Conservation (phyloP, 2,113 vertebrate species). For the Lasiurus cinereus region DNA sequence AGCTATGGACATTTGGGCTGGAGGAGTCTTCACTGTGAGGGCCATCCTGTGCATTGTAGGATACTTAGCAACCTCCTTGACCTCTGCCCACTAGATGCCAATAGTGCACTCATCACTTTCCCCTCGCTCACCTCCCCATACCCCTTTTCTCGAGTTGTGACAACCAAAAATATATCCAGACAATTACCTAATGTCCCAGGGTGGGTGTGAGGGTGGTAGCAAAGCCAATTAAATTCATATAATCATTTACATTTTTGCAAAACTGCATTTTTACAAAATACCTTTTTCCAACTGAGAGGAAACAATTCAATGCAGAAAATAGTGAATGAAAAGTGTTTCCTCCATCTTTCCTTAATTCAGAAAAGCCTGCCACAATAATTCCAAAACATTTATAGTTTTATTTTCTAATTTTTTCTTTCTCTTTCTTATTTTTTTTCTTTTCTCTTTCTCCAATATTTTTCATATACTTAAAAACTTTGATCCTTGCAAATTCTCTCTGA, state of each 20-base stretch:
- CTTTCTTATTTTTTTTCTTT: too few relatives aligned
- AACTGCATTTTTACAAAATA: constrained; percentile 38
- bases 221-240: background rate
- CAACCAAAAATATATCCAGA: background rate
- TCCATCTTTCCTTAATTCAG: background rate
- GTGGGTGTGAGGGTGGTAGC: fast-evolving
- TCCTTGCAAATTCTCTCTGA: background rate
- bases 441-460: background rate
- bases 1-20: background rate
- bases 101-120: fast-evolving
- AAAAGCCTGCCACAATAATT: background rate
- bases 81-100: background rate
- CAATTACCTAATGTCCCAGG: background rate
- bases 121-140: too few relatives aligned
- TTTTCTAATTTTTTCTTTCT: too few relatives aligned
- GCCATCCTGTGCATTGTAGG: background rate
- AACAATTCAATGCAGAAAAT: background rate
- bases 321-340: background rate
- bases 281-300: background rate
- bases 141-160: background rate
- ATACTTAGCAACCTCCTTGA: background rate
- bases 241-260: background rate
- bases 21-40: background rate
- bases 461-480: background rate
- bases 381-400: background rate